A percentile compares a stretch with the other conserved stretches of the same genome.
Conservation (phyloP, 2,888 invertebrate species). For the Drosophila nr. perissopoda region DNA sequence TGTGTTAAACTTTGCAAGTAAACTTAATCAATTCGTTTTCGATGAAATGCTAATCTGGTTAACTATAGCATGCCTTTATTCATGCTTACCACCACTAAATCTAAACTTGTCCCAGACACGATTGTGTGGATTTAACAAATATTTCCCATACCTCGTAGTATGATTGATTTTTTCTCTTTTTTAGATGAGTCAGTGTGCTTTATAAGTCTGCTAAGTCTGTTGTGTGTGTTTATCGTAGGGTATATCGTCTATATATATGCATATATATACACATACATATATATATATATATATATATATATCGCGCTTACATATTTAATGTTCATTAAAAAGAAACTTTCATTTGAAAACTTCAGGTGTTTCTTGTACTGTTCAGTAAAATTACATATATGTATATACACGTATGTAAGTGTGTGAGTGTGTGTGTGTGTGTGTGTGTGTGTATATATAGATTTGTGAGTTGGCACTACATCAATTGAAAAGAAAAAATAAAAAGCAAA, state of each 20-base stretch:
- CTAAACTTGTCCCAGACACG: conserved; percentile 41
- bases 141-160: conserved; percentile 56
- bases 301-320: conserved; percentile 59
- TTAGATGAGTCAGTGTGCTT: conserved; percentile 55
- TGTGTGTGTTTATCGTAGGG: conserved; percentile 46
- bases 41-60: conserved; percentile 9
- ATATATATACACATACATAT: neutral
- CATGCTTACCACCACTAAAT: conserved; percentile 20
- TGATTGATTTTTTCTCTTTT: conserved; percentile 20
- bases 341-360: conserved; percentile 85
- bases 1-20: neutral
- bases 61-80: conserved; percentile 13
- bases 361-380: conserved; percentile 84
- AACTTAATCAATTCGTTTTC: conserved; percentile 5
- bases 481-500: conserved; percentile 12
- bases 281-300: neutral
- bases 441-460: conserved; percentile 11
- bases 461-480: conserved; percentile 29
- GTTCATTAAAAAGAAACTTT: conserved; percentile 81
- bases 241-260: conserved; percentile 52
- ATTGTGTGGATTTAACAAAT: conserved; percentile 56
- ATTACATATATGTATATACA: conserved; percentile 48
- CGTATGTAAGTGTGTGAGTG: conserved; percentile 28
- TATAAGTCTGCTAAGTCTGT: conserved; percentile 59
- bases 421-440: conserved; percentile 7